Base-by-base conservation (phyloP, 2,888 invertebrate species). In the Tribolium freemani region DNA sequence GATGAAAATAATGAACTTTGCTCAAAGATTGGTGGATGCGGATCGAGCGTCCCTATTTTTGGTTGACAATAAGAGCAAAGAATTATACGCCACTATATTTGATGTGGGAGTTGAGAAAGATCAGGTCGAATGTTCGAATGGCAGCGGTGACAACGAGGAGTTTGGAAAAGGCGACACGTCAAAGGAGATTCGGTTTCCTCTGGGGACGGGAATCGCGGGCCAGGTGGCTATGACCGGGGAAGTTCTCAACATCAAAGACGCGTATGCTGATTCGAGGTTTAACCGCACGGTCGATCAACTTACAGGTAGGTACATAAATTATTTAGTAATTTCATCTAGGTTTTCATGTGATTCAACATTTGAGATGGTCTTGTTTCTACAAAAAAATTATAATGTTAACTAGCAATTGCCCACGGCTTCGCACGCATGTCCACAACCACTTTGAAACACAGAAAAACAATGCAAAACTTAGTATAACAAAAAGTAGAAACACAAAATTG, bases 11-110 rank as follows among this genome's bases (percentile, higher is more conserved):
- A 91, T 96, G 90, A 93, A 94, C 83, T 94, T 93, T 83, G 95
- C 94, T 0, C 94, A 95, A 83, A 89, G 91, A 50, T 87, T 96
- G 4, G 95, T 96, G 5, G 91, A 92, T 78, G 96, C 96, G 0
- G 96, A 96, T 83, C 87, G 95, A 31, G 95, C 95, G 0, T 95
- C 95, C 0, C 87, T 96, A 13, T 96, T 96, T 83, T 88, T 96
- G 1, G 90, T 96, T 0, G 95, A 96, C 86, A 88, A 89, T 44
- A 90, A 90, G 76, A 92, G 90, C 75, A 89, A 90, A 66, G 94
- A 95, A 85, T 88, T 96, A 9, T 95, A 94, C 76, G 94, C 96
- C 1, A 91, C 94, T 8, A 93, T 95, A 5, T 96, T 95, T 82
- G 95, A 96, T 82, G 87, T 92, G 73, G 90, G 90, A 3, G 81